phyloP scores from a whole-genome alignment of 2,888 invertebrate genomes.

The Andrena flavipes region DNA sequence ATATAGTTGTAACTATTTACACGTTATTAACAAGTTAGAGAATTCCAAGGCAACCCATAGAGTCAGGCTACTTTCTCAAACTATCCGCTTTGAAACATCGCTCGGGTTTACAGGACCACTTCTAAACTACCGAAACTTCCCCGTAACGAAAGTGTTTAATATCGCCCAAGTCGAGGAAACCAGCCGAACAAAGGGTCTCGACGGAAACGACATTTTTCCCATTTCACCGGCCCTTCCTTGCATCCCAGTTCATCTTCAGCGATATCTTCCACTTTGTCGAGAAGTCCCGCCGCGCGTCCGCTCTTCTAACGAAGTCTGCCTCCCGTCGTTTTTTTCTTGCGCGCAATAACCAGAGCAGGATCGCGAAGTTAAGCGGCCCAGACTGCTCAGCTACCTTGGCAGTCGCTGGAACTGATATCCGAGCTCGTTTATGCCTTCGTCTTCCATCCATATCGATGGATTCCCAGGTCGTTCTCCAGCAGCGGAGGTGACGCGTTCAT shows the following conservation, averaged over 20 bases:
- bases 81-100: neutral
- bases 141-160: neutral
- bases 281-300: neutral
- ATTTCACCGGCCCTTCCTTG: neutral
- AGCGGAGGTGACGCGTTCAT: slow-evolving; percentile 7
- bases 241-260: neutral
- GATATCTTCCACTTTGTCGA: neutral
- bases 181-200: neutral
- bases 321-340: slow-evolving; percentile 27
- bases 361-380: slow-evolving; percentile 40
- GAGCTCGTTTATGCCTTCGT: slow-evolving; percentile 30
- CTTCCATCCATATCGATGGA: slow-evolving; percentile 38
- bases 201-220: neutral
- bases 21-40: too few species aligned
- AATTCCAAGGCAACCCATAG: too few species aligned
- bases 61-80: too few species aligned
- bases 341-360: slow-evolving; percentile 38
- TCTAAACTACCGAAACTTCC: neutral
- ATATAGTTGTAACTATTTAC: too few species aligned
- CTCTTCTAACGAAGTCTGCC: neutral
- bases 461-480: slow-evolving; percentile 35
- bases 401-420: slow-evolving; percentile 26
- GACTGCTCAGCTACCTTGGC: slow-evolving; percentile 11
- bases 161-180: neutral
- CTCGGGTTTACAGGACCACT: neutral